phyloP scores from a whole-genome alignment of 2,888 invertebrate species.

The Sialis lutaria region DNA sequence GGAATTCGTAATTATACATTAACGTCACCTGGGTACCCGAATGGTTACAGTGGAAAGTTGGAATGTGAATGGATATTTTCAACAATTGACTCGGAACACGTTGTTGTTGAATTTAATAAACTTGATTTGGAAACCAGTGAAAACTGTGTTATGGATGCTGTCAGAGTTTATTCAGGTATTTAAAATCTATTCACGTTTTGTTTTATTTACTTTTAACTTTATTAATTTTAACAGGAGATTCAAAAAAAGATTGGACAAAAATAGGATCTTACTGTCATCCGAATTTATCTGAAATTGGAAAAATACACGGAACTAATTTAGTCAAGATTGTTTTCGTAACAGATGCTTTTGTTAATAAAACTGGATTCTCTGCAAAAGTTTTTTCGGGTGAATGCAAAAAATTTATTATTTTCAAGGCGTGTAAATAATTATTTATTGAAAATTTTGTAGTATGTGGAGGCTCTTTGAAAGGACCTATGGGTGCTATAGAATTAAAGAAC shows the following conservation, averaged over 20 bases:
- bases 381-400: conserved; percentile 25
- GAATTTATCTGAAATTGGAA: conserved; percentile 18
- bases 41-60: conserved; percentile 40
- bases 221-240: conserved; percentile 10
- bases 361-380: conserved; percentile 48
- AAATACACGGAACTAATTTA: conserved; percentile 24
- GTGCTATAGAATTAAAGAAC: conserved; percentile 6
- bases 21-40: conserved; percentile 61
- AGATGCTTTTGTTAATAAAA: conserved; percentile 37
- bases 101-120: conserved; percentile 34
- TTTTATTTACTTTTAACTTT: no score
- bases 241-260: conserved; percentile 33
- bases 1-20: conserved; percentile 21
- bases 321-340: conserved; percentile 51
- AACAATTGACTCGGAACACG: conserved; percentile 38
- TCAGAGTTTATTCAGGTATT: conserved; percentile 39
- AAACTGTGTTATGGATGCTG: conserved; percentile 40
- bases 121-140: conserved; percentile 41
- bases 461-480: conserved; percentile 8
- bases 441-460: conserved; percentile 11
- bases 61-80: conserved; percentile 60
- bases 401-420: neutral
- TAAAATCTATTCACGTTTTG: conserved; percentile 19
- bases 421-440: conserved; percentile 3
- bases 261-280: conserved; percentile 34